phyloP scores from a whole-genome alignment of 2,113 vertebrate genomes.

The Octodon degus region DNA sequence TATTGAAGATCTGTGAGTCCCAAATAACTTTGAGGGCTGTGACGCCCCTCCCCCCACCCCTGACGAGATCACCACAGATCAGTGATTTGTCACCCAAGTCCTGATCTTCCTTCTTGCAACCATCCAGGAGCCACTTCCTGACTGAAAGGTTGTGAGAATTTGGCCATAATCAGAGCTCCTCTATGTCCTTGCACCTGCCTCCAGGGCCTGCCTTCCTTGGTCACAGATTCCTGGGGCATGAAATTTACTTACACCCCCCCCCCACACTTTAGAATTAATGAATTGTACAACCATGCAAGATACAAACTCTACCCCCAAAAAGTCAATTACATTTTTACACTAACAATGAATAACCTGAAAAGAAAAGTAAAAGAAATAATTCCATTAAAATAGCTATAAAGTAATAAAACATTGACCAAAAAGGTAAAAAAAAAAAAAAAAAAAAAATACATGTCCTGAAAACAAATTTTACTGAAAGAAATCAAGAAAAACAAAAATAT shows the following conservation, averaged over 20 bases:
- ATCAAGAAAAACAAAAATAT: background rate
- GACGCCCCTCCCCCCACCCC: too few relatives aligned
- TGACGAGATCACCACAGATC: background rate
- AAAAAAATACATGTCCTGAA: background rate
- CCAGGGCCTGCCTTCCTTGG: too few relatives aligned
- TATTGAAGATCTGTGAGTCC: background rate
- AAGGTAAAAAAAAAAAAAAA: background rate
- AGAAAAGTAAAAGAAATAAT: background rate
- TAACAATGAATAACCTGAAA: background rate
- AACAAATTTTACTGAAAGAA: background rate
- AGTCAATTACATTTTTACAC: background rate
- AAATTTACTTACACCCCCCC: too few relatives aligned
- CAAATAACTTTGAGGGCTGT: too few relatives aligned
- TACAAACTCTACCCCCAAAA: too few relatives aligned
- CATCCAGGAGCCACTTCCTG: background rate
- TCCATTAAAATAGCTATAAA: background rate
- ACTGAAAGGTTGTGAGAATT: background rate
- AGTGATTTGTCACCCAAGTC: background rate
- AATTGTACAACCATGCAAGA: too few relatives aligned
- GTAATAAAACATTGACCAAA: slow-evolving; percentile 77
- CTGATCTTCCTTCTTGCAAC: background rate
- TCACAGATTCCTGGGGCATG: too few relatives aligned
- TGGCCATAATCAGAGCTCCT: background rate
- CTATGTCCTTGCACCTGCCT: background rate
- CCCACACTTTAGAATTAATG: too few relatives aligned